These are phyloP conservation scores for Melanogrammus aeglefinus DNA, from an alignment of 2,797 vertebrate species.

Conservation along the genomic window DNA sequence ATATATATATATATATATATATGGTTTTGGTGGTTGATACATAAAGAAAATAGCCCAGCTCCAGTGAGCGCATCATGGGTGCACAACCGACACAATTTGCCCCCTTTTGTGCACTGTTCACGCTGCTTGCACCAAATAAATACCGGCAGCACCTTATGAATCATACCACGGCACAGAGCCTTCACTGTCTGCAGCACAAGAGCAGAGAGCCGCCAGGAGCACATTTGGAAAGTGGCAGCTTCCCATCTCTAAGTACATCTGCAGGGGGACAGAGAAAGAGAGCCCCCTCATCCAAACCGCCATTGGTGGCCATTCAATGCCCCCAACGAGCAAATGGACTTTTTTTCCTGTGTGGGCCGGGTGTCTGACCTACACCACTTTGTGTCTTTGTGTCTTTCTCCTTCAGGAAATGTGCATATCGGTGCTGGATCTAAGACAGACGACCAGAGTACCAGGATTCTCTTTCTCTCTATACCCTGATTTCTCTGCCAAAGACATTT, in stretches of 20 bases:
- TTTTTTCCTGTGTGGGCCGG: not conserved
- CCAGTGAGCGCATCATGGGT: constrained; percentile 51
- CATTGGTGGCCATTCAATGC: constrained; percentile 57
- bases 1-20: constrained; percentile 3
- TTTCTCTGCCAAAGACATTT: constrained; percentile 29
- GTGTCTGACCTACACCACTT: not conserved
- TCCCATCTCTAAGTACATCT: constrained; percentile 65
- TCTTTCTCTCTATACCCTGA: not conserved
- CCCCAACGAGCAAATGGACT: constrained; percentile 62
- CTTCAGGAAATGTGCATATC: not conserved
- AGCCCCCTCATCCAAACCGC: constrained; percentile 55
- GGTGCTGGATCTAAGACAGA: not conserved
- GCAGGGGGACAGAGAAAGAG: constrained; percentile 52
- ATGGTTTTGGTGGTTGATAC: not conserved
- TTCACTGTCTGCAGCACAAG: constrained; percentile 41
- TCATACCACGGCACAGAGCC: constrained; percentile 59
- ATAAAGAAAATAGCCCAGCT: constrained; percentile 35
- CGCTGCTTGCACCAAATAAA: constrained; percentile 72
- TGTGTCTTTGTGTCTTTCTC: not conserved
- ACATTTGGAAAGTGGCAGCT: constrained; percentile 61
- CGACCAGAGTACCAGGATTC: not conserved
- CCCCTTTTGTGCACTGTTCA: constrained; percentile 67
- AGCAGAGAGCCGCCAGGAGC: constrained; percentile 53
- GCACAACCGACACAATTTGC: constrained; percentile 65
- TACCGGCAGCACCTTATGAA: constrained; percentile 66